phyloP scores from a whole-genome alignment of 2,888 invertebrate genomes.

The Anoplius nigerrimus region DNA sequence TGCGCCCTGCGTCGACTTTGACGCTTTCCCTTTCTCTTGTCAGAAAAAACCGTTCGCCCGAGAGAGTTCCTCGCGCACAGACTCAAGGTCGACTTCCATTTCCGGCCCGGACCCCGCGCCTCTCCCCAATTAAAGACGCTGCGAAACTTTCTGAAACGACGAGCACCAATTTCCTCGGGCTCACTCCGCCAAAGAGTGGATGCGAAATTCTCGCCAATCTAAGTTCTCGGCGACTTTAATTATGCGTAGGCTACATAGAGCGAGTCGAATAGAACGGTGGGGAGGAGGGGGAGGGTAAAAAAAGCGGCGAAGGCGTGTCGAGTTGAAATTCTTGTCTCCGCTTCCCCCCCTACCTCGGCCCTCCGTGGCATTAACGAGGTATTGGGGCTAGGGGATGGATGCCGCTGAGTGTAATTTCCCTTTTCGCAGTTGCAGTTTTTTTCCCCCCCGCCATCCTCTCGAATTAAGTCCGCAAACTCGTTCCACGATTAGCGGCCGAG shows the following conservation, averaged over 20 bases:
- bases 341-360: too few relatives aligned
- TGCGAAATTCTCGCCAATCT: conserved; percentile 62
- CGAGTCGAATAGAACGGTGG: conserved; percentile 13
- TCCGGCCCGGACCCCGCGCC: conserved; percentile 34
- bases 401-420: background rate
- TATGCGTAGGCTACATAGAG: conserved; percentile 47
- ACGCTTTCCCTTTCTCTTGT: background rate
- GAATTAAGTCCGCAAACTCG: too few relatives aligned
- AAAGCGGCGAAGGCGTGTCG: too few relatives aligned
- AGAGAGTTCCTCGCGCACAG: conserved; percentile 23
- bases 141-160: conserved; percentile 44
- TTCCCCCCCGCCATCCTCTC: too few relatives aligned
- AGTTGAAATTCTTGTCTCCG: too few relatives aligned
- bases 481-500: too few relatives aligned
- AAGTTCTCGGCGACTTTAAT: conserved; percentile 68
- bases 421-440: background rate
- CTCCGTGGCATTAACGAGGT: background rate
- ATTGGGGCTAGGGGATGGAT: background rate
- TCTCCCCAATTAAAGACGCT: conserved; percentile 51
- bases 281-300: conserved; percentile 1
- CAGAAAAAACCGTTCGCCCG: background rate
- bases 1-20: background rate
- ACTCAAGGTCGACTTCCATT: conserved; percentile 43
- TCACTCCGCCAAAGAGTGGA: conserved; percentile 30
- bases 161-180: conserved; percentile 50